Evolutionary conservation across 2,888 invertebrate genomes (phyloP), one percentile per base, ranked within the genome.

Genomic region (Chloromyia formosa): DNA sequence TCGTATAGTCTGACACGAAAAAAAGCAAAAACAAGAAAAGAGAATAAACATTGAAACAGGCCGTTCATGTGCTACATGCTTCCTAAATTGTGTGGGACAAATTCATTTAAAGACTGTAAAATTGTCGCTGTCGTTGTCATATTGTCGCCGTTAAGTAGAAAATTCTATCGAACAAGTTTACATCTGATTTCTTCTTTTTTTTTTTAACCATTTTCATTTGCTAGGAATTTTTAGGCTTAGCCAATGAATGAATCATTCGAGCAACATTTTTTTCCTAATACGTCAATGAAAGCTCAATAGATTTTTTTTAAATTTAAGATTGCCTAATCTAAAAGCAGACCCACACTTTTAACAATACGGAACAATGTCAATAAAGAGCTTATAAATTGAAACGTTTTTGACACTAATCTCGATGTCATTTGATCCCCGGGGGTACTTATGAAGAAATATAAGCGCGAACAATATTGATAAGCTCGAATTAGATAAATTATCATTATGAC

Each of bases 41-140:
- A 4, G 27, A 35, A 35, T 7, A 35, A 35, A 35, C 27, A 35
- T 35, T 4, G 7, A 35, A 35, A 35, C 27, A 35, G 3, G 7
- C 27, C 27, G 27, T 35, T 35, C 27, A 35, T 35, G 7, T 35
- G 27, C 27, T 35, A 35, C 27, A 18, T 40, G 40, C 62, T 64
- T 20, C 42, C 40, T 64, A 64, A 7, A 64, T 64, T 40, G 62
- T 64, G 62, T 64, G 62, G 62, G 62, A 42, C 40, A 64, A 61
- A 64, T 42, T 40, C 23, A n/a, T 42, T 64, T 64, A 27, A 64
- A 56, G 56, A 18, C 56, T 18, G 14, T 56, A 18, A 16, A 56
- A 20, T 56, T 49, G 16, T 49, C 16, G 49, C 56, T 35, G 27
- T 35, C 56, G 20, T 56, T 56, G 56, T 56, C 56, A 56, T 64